Percentiles rank a stretch among this genome's conserved stretches.
phyloP scores from a whole-genome alignment of 2,113 vertebrate genomes.

The Pimephales promelas region DNA sequence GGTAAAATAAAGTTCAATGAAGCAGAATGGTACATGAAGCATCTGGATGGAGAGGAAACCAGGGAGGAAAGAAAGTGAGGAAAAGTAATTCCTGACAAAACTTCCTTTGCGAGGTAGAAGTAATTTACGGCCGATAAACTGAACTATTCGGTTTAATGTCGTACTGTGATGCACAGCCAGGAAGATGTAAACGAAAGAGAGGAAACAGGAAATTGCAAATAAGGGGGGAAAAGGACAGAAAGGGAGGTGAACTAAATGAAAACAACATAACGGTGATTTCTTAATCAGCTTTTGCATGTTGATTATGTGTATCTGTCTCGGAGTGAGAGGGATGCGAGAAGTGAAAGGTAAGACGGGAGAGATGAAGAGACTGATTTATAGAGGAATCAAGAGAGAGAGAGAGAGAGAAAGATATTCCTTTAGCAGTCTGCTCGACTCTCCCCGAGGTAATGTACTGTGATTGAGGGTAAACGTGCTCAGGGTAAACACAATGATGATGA shows the following conservation, averaged over 20 bases:
- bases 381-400: constrained; percentile 11
- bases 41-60: neutral
- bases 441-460: constrained; percentile 55
- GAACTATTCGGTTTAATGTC: constrained; percentile 50
- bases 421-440: constrained; percentile 26
- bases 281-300: neutral
- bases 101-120: constrained; percentile 20
- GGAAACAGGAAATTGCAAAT: neutral
- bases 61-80: neutral
- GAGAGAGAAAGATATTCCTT: constrained; percentile 23
- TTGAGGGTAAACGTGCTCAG: constrained; percentile 43
- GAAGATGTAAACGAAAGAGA: neutral
- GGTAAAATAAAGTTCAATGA: constrained; percentile 3
- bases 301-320: constrained; percentile 6
- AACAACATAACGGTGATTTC: neutral
- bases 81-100: neutral
- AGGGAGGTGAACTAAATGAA: constrained; percentile 5
- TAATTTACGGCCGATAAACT: constrained; percentile 58
- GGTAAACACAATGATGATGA: constrained; percentile 54
- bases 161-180: constrained; percentile 14
- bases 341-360: constrained; percentile 1
- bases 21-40: neutral
- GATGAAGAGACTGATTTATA: constrained; percentile 23
- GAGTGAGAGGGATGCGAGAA: neutral
- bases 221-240: neutral